Evolutionary conservation across 2,797 vertebrate genomes (phyloP), one percentile per base, ranked within the genome.

Genomic region (Atherinosoma microstoma): DNA sequence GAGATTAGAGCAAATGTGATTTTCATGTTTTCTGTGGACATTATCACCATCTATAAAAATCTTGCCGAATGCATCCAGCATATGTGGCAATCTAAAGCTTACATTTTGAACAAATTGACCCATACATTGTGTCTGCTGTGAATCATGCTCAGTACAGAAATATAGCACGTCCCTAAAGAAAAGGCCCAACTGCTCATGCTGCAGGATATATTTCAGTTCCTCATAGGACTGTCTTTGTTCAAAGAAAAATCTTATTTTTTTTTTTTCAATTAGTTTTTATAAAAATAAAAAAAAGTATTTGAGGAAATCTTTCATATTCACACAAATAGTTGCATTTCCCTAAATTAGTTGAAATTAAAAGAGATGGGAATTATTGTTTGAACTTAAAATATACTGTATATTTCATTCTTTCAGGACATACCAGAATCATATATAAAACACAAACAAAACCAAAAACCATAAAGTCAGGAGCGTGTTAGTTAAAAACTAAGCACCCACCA

Each of bases 11-110:
- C 2, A 27, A 54, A 24, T 29, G 16, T 5, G 40, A 42, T n/a
- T 2, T 47, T 47, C 15, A 16, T 47, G 42, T 47, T n/a, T 20
- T 20, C 42, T 20, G 42, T 20, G 8, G 18, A 47, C 20, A 47
- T 64, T 76, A 79, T 84, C 72, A 22, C n/a, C n/a, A 35, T 64
- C 58, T 74, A 84, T 68, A 82, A 69, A 85, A 56, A 73, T 78
- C 64, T 40, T 6, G 16, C 32, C 34, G 58, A 59, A 35, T 71
- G 72, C 54, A 69, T 78, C 24, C 27, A 36, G 42, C 45, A 67
- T 71, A 71, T 77, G 71, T 66, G 74, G 62, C 40, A 32, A 58
- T 64, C 71, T 76, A 22, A 58, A 77, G 73, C 78, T 84, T 76
- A 68, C 81, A 84, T 75, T 76, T 71, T 73, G 75, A 82, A 86